phyloP scores from a whole-genome alignment of 2,113 vertebrate species.

The Talpa occidentalis region DNA sequence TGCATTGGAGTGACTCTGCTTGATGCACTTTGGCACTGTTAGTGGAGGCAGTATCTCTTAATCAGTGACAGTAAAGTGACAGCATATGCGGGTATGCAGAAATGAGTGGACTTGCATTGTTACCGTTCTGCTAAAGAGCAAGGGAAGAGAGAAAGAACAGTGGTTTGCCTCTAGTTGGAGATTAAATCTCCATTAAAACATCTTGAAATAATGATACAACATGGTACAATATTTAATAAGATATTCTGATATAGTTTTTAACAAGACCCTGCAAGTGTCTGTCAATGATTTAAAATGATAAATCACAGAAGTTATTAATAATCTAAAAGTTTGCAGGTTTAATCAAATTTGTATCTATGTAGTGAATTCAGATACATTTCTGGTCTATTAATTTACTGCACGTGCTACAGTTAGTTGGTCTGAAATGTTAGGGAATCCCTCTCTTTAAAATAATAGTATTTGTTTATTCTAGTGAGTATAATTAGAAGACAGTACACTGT shows the following conservation, averaged over 20 bases:
- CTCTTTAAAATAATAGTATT: constrained; percentile 21
- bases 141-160: neutral
- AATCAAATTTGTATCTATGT: neutral
- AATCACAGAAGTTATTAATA: neutral
- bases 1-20: neutral
- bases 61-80: neutral
- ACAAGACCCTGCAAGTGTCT: neutral
- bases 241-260: neutral
- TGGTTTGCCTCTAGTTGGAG: neutral
- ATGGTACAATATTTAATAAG: constrained; percentile 7
- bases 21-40: neutral
- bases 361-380: neutral
- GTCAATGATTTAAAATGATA: constrained; percentile 45
- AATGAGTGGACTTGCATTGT: neutral
- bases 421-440: neutral
- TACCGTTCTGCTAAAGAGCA: neutral
- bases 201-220: constrained; percentile 11
- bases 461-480: neutral
- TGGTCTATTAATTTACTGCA: neutral
- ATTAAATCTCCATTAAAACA: neutral
- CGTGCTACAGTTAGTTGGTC: neutral
- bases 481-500: neutral
- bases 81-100: neutral
- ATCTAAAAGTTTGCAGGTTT: constrained; percentile 31
- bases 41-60: neutral